phyloP scores from a whole-genome alignment of 2,888 invertebrate genomes.

The Meghimatium bilineatum region DNA sequence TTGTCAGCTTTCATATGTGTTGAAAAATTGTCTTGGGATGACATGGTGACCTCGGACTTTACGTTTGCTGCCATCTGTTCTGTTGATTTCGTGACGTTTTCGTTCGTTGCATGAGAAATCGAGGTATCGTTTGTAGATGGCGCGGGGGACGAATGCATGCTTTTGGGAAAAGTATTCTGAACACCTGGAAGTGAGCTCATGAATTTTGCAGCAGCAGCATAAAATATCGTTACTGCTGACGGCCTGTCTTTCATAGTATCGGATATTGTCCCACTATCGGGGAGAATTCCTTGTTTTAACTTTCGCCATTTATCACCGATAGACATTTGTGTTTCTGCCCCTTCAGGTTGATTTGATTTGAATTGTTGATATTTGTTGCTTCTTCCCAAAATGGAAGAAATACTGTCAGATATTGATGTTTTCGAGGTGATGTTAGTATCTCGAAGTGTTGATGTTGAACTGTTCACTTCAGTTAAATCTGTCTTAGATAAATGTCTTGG shows the following conservation, averaged over 20 bases:
- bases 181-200: slow-evolving; percentile 36
- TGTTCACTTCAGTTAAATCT: slow-evolving; percentile 9
- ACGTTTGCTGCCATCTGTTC: neutral
- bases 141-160: neutral
- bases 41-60: neutral
- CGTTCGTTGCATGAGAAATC: neutral
- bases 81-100: neutral
- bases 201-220: slow-evolving; percentile 39
- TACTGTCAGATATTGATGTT: slow-evolving; percentile 35
- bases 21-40: neutral
- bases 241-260: neutral
- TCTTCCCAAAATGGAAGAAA: slow-evolving; percentile 38
- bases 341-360: slow-evolving; percentile 16
- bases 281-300: slow-evolving; percentile 26
- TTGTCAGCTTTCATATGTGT: neutral
- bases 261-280: slow-evolving; percentile 20
- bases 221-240: slow-evolving; percentile 29
- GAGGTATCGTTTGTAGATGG: neutral
- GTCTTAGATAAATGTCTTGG: slow-evolving; percentile 11
- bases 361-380: slow-evolving; percentile 18
- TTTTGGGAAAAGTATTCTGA: slow-evolving; percentile 7
- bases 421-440: slow-evolving; percentile 21
- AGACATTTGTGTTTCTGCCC: neutral
- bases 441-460: slow-evolving; percentile 36
- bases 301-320: slow-evolving; percentile 37